Evolutionary conservation across 2,888 invertebrate species (phyloP), one percentile per base, ranked within the genome.

Genomic region (Heteropelma amictum): DNA sequence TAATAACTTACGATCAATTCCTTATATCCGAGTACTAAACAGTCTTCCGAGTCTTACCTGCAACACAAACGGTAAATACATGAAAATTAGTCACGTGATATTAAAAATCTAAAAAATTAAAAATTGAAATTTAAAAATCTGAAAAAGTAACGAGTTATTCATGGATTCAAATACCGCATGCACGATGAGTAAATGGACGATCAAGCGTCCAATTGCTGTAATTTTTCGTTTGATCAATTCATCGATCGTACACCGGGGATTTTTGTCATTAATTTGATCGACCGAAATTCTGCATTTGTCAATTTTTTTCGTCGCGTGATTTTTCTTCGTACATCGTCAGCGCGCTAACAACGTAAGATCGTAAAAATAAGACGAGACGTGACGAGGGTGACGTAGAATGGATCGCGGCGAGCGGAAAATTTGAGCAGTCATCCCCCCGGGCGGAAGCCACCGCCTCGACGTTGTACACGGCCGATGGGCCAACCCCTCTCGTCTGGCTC

Each of bases 31-130:
- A 69, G 69, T 60, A 74, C 64, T 74, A 69, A 69, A 69, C 64
- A 53, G 73, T 74, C 58, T 69, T 51, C 64, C 69, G 58, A 69
- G 58, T 51, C 73, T 74, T 74, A 74, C 73, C 73, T 74, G 69
- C 6, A 69, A 74, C 58, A 73, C 8, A 69, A 51, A 72, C 17
- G 45, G 54, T 53, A 19, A 21, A 28, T 1, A 35, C 7, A 2
- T 1, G 8, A 35, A 42, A 33, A n/a, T n/a, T n/a, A n/a, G n/a
- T n/a, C n/a, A n/a, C n/a, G n/a, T n/a, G n/a, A n/a, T n/a, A n/a
- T n/a, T n/a, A n/a, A n/a, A n/a, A n/a, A n/a, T n/a, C n/a, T n/a
- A n/a, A n/a, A n/a, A n/a, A n/a, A n/a, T n/a, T n/a, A n/a, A n/a
- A n/a, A n/a, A n/a, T n/a, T n/a, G n/a, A n/a, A n/a, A n/a, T n/a